Evolutionary conservation across 2,113 vertebrate genomes (phyloP), one percentile per base, ranked within the genome.

Genomic region (Rhabdornis inornatus): DNA sequence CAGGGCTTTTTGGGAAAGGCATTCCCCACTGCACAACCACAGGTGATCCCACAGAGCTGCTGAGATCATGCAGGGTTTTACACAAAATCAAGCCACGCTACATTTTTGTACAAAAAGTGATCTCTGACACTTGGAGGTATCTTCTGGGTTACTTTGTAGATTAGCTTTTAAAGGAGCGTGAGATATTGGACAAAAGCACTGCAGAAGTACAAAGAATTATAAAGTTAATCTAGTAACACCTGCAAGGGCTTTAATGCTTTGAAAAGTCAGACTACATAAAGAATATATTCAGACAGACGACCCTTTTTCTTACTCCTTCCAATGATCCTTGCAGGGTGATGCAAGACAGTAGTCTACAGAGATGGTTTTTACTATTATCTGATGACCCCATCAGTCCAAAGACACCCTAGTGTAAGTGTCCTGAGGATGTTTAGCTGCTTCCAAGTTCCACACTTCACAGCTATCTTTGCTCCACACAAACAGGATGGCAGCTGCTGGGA

Each of bases 91-190:
- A 87, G n/a, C 3, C 5, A 0, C 23, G 13, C 13, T 10, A 35
- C 13, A 4, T 31, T 81, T 74, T 66, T 1, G 0, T 30, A 39
- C 21, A 70, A 37, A 76, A 57, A 20, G 45, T 4, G 18, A 56
- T 45, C 66, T 60, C 10, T 0, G 50, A 37, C 25, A 44, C 23
- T 18, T 7, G 1, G 22, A 2, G 6, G 1, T 20, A 24, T 6
- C 40, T 75, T 76, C 52, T 28, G 49, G 27, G 31, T 49, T 87
- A 39, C 40, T 76, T 15, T 56, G 42, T 13, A 71, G 8, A 47
- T 64, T 15, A 71, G 27, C 28, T 28, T 82, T 50, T 49, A 75
- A 91, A 95, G 10, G 6, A 76, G 7, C 0, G 0, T 45, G 53
- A 79, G 28, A 72, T 40, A 60, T 4, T 61, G 28, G n/a, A 72